These are phyloP conservation scores for Excalfactoria chinensis DNA, from an alignment of 2,113 vertebrate genomes.

Conservation along the genomic window DNA sequence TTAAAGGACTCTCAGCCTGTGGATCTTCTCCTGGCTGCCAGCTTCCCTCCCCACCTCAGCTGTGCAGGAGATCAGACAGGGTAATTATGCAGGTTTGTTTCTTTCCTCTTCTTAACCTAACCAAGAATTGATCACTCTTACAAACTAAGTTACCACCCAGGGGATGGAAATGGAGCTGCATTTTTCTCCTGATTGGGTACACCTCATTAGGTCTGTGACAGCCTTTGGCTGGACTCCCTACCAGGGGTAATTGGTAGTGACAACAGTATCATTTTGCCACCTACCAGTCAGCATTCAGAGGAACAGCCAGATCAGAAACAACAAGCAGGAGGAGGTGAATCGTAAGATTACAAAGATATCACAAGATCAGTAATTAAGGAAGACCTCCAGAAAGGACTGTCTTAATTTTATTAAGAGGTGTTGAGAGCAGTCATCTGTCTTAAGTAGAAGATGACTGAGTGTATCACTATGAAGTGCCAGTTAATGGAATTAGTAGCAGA, in stretches of 20 bases:
- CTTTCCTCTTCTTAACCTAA: conserved; percentile 4
- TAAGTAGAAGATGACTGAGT: neutral
- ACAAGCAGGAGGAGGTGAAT: neutral
- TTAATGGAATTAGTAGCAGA: neutral
- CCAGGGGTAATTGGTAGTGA: conserved; percentile 28
- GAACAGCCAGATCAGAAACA: neutral
- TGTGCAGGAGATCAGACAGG: neutral
- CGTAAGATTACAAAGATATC: neutral
- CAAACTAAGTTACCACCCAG: neutral
- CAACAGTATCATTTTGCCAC: neutral
- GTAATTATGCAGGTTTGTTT: neutral
- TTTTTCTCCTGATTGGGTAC: conserved; percentile 30
- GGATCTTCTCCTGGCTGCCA: neutral
- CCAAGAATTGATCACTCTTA: neutral
- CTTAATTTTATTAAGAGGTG: neutral
- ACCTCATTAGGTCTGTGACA: conserved; percentile 45
- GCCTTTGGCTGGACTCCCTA: conserved; percentile 6
- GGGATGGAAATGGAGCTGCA: neutral
- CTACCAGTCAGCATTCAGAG: neutral
- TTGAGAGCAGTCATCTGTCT: neutral
- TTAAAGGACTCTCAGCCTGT: neutral
- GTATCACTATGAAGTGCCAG: neutral
- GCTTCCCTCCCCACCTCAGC: neutral
- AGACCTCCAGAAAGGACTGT: neutral
- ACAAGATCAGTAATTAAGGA: neutral